Evolutionary conservation across 2,113 vertebrate genomes (phyloP), one percentile per base, ranked within the genome.

Genomic region (Reinhardtius hippoglossoides): DNA sequence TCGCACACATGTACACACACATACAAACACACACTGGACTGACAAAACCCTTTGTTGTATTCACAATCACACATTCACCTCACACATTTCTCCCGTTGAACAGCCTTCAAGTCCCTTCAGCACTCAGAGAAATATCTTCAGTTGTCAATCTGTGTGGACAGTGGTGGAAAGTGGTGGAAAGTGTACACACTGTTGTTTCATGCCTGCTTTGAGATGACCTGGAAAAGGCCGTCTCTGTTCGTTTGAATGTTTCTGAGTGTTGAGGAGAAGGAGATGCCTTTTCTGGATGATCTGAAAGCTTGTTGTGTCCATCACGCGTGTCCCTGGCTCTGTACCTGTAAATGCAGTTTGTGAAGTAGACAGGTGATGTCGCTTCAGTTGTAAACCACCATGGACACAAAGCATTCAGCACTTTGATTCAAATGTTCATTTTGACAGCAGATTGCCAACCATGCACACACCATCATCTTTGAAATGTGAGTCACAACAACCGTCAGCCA

Each of bases 331-430:
- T 18, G 35, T 79, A 48, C 54, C 66, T 65, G 78, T 79, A 70
- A 64, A 31, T 31, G 31, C 31, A 8, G 31, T 31, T 31, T 31
- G 75, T 85, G 15, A 54, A 27, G 37, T 76, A 23, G 72, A 84
- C 79, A 67, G 80, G 48, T 44, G 27, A 80, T 71, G 79, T 69
- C 18, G 57, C 64, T 37, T 52, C 40, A 59, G 35, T 72, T 67
- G 44, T 55, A n/a, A 78, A 67, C 18, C 7, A 20, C 23, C 58
- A 68, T 57, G 42, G 67, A 77, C 64, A 46, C 66, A 74, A 74
- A 74, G 62, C 83, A 78, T 92, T 81, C 76, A 71, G 84, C 76
- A 84, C 86, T 88, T 85, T 84, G 31, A 71, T 64, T 81, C 57
- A 46, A 21, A 81, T 37, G 26, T 76, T 78, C 40, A 69, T 72